phyloP scores from a whole-genome alignment of 1,140 invertebrate genomes.

The Heterodera schachtii region DNA sequence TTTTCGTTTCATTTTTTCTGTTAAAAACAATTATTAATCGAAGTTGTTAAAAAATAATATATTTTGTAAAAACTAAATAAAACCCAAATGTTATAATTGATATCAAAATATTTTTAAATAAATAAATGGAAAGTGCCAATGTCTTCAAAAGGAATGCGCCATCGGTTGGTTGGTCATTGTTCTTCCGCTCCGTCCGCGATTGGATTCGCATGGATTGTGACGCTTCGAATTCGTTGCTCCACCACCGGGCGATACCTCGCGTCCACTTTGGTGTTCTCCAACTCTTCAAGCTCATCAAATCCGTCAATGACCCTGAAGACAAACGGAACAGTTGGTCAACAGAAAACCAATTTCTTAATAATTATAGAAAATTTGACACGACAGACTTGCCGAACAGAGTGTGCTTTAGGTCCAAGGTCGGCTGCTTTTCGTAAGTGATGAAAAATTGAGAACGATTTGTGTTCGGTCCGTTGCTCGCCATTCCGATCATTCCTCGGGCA shows the following conservation, averaged over 20 bases:
- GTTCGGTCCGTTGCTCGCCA: conserved; percentile 98
- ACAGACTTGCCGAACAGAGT: conserved; percentile 89
- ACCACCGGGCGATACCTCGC: conserved; percentile 59
- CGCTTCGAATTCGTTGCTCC: conserved; percentile 56
- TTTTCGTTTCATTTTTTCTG: neutral
- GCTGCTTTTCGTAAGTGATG: conserved; percentile 87
- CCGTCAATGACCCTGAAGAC: conserved; percentile 90
- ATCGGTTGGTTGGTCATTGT: neutral
- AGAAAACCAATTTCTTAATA: neutral
- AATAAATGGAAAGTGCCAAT: no score
- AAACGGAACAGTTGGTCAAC: conserved; percentile 35
- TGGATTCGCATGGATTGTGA: conserved; percentile 66
- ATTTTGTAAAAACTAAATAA: no score
- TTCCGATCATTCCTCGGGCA: conserved; percentile 84
- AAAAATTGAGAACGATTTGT: conserved; percentile 99
- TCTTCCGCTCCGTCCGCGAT: conserved; percentile 45
- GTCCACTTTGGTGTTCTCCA: conserved; percentile 86
- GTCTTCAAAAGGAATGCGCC: no score
- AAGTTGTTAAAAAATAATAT: no score
- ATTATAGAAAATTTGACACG: conserved; percentile 4
- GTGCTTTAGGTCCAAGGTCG: conserved; percentile 94
- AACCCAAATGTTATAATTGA: no score
- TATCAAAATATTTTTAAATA: no score
- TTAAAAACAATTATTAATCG: no score
- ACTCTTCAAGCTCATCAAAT: conserved; percentile 88